Base-by-base conservation (phyloP, 2,113 vertebrate genomes). In the Bothrops jararaca region DNA sequence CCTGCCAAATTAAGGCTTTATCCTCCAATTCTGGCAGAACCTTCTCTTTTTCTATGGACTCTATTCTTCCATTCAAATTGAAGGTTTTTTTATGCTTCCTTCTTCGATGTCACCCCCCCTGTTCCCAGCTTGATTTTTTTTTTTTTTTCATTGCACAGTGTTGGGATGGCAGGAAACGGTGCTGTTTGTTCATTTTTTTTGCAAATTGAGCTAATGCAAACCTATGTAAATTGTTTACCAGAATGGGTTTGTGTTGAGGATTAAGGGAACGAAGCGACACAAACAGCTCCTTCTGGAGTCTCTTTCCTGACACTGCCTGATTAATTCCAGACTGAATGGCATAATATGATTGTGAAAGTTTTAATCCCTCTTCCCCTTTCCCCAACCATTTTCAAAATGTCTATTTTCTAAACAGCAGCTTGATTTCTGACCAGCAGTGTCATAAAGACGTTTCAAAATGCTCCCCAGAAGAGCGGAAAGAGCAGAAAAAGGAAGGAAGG, bases 171-270 rank as follows among this genome's bases (percentile, higher is more conserved):
- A 97, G 93, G 96, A 97, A 97, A 96, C 95, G 93, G 93, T 86
- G 91, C 60, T 94, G 89, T 94, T 92, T 97, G 95, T 95, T 97
- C 96, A 90, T 95, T 96, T 96, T 97, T 96, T 97, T 96, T 95
- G 26, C 52, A 97, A 97, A 96, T 95, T 92, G 95, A 94, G 87
- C 11, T 94, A 96, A 96, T 95, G 91, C 91, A 97, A 93, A 96
- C 64, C 88, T 94, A 34, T 94, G 85, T 93, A 96, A 97, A 94
- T 95, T 96, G 94, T 97, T 96, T 96, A 95, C 74, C 92, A 92
- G 96, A 93, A 95, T 88, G 85, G 22, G 24, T 95, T 96, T 94
- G 53, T 93, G 54, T 64, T 88, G 18, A 26, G 5, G 56, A 54
- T 95, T 95, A 93, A 93, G 74, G 45, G 90, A 96, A 4, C 8